Base-by-base conservation (phyloP, 2,888 invertebrate species). In the Sicus ferrugineus region DNA sequence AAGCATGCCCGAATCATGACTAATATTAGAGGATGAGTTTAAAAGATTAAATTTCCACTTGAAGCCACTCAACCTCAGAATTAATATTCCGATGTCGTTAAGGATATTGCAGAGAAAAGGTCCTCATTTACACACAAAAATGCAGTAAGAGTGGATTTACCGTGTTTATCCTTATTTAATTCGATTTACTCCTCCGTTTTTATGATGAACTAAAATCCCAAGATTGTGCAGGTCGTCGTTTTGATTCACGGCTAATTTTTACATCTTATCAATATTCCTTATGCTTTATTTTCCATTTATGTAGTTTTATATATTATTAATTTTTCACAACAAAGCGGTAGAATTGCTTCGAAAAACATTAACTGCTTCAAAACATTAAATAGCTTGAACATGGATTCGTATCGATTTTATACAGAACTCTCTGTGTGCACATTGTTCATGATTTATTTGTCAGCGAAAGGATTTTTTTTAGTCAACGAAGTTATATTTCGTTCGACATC, bases 321-420 rank as follows among this genome's bases (percentile, higher is more conserved):
- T n/a, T n/a, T n/a, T n/a, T n/a, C n/a, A n/a, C n/a, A n/a, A n/a
- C n/a, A n/a, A n/a, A n/a, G n/a, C n/a, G n/a, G n/a, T n/a, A n/a
- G n/a, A n/a, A n/a, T n/a, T n/a, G n/a, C n/a, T n/a, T n/a, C n/a
- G n/a, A n/a, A n/a, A n/a, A n/a, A n/a, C n/a, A n/a, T n/a, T n/a
- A n/a, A n/a, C n/a, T n/a, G n/a, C n/a, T n/a, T n/a, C 14, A 46
- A 46, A 46, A 46, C n/a, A n/a, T 46, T 46, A 46, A 46, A 46
- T 16, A 3, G n/a, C 9, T 46, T 46, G n/a, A 46, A 46, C 46
- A 46, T 61, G 62, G 65, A 64, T 58, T 56, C 68, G 50, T 74
- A 74, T 74, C 74, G 74, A 74, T 74, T 74, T 74, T 74, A 69
- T 72, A 65, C 70, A 74, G 52, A 34, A 54, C 11, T 11, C 14